Base-by-base conservation (phyloP, 2,888 invertebrate species). In the Caenorhabditis drosophilae region DNA sequence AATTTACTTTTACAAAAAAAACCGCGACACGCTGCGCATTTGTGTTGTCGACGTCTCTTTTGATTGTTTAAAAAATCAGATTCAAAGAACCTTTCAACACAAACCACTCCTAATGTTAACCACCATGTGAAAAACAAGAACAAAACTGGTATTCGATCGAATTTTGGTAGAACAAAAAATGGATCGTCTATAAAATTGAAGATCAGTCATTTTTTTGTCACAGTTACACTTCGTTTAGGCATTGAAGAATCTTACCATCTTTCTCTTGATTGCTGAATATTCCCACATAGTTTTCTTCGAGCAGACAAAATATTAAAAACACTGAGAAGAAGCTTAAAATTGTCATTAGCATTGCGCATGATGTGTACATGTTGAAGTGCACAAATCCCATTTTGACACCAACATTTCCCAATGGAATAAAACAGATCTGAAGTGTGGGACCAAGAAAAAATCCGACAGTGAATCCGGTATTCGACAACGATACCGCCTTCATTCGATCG, bases 331-430 rank as follows among this genome's bases (percentile, higher is more conserved):
- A 38, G 15, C 61, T 56, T 34, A 61, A 27, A 16, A 55, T 12
- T 9, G 53, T 46, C 72, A 75, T 70, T 41, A 70, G 68, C 16
- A 60, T 51, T 9, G 75, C 68, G 2, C 61, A 58, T 2, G 64
- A 46, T n/a, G 72, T 75, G 56, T 75, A 75, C 60, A 69, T 70
- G 51, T 75, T 72, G 16, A 75, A 44, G 26, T 57, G 25, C 7
- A 75, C 22, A 2, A 57, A 50, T 3, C 61, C 63, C 26, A 73
- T 11, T 12, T 25, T 16, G 25, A 48, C 51, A 9, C 66, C 67
- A 3, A 53, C 34, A 41, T 62, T 64, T 7, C 70, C 70, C 12
- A 70, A 34, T 11, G 70, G 70, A 38, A 63, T 55, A 40, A 70
- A 70, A 41, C 62, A 55, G 26, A 67, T 59, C 63, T 75, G 75